A percentile compares a stretch with the other conserved stretches of the same genome.
These are phyloP conservation scores for Papilio aristodemus DNA, from an alignment of 1,140 invertebrate species.

Conservation along the genomic window DNA sequence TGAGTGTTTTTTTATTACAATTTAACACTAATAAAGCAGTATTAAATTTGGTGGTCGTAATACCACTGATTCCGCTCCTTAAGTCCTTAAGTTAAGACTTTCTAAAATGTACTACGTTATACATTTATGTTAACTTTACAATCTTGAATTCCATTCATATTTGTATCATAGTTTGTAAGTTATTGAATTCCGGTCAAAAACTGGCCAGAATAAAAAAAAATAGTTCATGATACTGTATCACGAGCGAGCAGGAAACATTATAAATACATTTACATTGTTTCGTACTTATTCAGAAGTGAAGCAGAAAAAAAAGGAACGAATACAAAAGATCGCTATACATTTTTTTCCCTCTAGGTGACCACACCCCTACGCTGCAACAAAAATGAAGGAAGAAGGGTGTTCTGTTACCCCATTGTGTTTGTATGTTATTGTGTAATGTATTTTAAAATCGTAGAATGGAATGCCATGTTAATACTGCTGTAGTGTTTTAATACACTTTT, in stretches of 20 bases:
- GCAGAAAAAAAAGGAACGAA: constrained; percentile 22
- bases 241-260: constrained; percentile 21
- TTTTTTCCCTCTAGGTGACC: constrained; percentile 36
- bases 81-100: too few relatives aligned
- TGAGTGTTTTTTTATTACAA: too few relatives aligned
- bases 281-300: constrained; percentile 13
- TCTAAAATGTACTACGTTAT: too few relatives aligned
- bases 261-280: constrained; percentile 29
- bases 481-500: neutral
- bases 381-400: constrained; percentile 41
- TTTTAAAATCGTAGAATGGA: constrained; percentile 28
- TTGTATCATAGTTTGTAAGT: neutral
- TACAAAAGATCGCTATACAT: constrained; percentile 19
- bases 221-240: constrained; percentile 9
- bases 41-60: too few relatives aligned
- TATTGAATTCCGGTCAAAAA: neutral
- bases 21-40: too few relatives aligned
- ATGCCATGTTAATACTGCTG: constrained; percentile 2
- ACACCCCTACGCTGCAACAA: constrained; percentile 39
- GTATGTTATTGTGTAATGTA: constrained; percentile 36
- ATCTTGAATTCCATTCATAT: too few relatives aligned
- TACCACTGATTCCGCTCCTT: too few relatives aligned
- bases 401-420: constrained; percentile 39
- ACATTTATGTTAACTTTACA: too few relatives aligned
- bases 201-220: constrained; percentile 5